A percentile compares a stretch with the other conserved stretches of the same genome.
Conservation (phyloP, 2,888 invertebrate genomes). For the Cyaniris semiargus region DNA sequence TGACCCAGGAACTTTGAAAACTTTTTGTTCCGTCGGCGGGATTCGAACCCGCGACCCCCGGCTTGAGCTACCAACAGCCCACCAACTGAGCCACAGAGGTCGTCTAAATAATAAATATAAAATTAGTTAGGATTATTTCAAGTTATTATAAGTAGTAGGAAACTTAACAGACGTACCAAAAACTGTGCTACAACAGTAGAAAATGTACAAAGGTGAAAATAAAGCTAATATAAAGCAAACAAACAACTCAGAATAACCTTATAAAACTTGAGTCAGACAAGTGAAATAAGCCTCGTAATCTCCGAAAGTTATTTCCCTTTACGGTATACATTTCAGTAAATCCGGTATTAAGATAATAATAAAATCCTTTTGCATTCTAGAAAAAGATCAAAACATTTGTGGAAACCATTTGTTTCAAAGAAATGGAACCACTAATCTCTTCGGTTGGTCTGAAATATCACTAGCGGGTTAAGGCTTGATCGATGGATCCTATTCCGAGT, state of each 20-base stretch:
- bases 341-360: conserved; percentile 17
- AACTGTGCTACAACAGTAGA: background rate
- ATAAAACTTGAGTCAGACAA: conserved; percentile 15
- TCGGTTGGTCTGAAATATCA: conserved; percentile 28
- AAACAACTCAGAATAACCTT: conserved; percentile 1
- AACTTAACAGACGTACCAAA: background rate
- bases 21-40: no score
- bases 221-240: background rate
- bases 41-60: no score
- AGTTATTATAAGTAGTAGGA: no score
- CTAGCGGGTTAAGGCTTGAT: conserved; percentile 16
- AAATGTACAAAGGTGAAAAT: background rate
- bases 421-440: conserved; percentile 18
- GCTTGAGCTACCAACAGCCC: no score
- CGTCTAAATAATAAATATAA: no score
- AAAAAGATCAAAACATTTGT: conserved; percentile 19
- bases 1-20: no score
- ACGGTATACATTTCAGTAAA: background rate
- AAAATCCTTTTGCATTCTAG: background rate
- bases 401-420: conserved; percentile 24
- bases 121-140: background rate
- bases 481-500: conserved; percentile 19
- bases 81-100: no score
- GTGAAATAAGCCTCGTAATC: conserved; percentile 21
- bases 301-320: conserved; percentile 14